Base-by-base conservation (phyloP, 2,797 vertebrate genomes). In the Poeciliopsis infans region DNA sequence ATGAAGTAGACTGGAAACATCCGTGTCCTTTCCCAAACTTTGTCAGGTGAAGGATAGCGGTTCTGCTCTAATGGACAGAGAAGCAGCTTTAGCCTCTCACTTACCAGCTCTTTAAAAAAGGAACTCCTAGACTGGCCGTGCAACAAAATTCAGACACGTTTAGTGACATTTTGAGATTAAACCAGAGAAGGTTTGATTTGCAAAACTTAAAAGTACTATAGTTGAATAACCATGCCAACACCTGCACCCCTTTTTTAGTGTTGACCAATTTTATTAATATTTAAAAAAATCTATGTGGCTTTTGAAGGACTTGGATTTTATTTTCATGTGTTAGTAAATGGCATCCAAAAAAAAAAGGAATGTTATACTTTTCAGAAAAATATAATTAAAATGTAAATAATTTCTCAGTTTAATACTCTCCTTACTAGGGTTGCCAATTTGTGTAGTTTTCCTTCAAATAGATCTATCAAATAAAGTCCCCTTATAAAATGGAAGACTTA, bases 11-110 rank as follows among this genome's bases (percentile, higher is more conserved):
- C 91, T 94, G 92, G 90, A 94, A 92, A 93, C 93, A 89, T 91
- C 87, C 79, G 87, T 91, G 94, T 94, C 94, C 95, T 95, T 94
- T 83, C 91, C 90, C 89, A 92, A 94, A 95, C 94, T 94, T 94
- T 92, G 90, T 92, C 91, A 93, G 93, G 90, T 94, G 91, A 94
- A 95, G 92, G 94, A 93, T 94, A 91, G 91, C 87, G 81, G 88
- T 89, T 94, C 91, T 90, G 90, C 93, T 94, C 91, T 87, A 91
- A 85, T 92, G 90, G 92, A 89, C 90, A 89, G 88, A 89, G 85
- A 82, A 84, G 88, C 82, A 64, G 89, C 86, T 85, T 78, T 87
- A 84, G 85, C 83, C 85, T 88, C 82, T 61, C 91, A 83, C 81
- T 91, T 88, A 89, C 88, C 89, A 89, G 85, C 88, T 91, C 85